Base-by-base conservation (phyloP, 92 coral and sea anemone genomes). In the Palythoa heliodiscus region DNA sequence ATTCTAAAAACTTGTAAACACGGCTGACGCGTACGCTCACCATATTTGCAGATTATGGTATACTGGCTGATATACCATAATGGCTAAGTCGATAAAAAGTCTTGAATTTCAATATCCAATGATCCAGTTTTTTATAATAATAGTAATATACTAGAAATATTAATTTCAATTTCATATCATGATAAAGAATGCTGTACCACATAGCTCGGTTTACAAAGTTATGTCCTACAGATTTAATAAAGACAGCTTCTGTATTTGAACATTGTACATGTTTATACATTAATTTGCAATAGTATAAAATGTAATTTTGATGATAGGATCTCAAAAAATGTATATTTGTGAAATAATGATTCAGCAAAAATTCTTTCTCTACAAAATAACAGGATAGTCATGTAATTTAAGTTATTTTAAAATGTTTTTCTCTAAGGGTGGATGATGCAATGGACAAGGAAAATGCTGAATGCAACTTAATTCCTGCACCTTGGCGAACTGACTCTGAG, bases 401-500 rank as follows among this genome's bases (percentile, higher is more conserved):
- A 50, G 19, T 47, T 14, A 17, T 20, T 64, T n/a, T 64, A 11
- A 64, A n/a, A 64, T 67, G 16, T 8, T 67, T 67, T 67, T 39
- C 12, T 22, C 38, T 22, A 67, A 66, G 83, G 68, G 84, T 50
- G 23, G 75, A 66, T 73, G 83, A 16, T 81, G 52, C 77, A 10
- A 66, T 43, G 50, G 87, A 88, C 24, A 67, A 29, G 23, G 90
- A 82, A 35, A 83, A 88, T 57, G 72, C 39, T 13, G 11, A 79
- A 6, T 81, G 89, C 1, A 78, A 54, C 58, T 60, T 86, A 8
- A 82, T 88, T 40, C 87, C 90, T 23, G 87, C 57, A 75, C 82
- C 87, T 37, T 88, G 90, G 88, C 75, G 88, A 53, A 72, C 25
- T 43, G 81, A 72, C 11, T 54, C 22, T 20, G 68, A 73, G 24